These are phyloP conservation scores for Dromaius novaehollandiae DNA, from an alignment of 2,113 vertebrate species.

Conservation along the genomic window DNA sequence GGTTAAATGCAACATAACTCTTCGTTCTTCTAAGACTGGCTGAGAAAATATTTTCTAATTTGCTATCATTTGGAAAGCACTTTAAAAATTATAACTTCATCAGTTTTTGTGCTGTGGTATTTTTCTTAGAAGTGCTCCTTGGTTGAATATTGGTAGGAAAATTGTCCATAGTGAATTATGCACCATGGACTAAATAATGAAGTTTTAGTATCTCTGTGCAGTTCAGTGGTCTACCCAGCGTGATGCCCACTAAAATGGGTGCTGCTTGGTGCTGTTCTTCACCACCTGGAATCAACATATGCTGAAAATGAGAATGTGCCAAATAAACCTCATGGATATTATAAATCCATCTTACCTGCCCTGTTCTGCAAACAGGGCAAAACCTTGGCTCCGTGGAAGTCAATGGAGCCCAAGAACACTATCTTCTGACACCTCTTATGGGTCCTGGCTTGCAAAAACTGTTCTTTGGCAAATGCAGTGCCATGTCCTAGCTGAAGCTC, in stretches of 20 bases:
- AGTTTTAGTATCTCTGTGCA: background rate
- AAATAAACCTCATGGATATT: background rate
- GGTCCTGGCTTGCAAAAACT: background rate
- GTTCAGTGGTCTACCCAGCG: background rate
- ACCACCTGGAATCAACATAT: background rate
- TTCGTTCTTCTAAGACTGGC: background rate
- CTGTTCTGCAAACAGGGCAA: background rate
- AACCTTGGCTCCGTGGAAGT: background rate
- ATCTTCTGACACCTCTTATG: background rate
- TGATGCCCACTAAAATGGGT: background rate
- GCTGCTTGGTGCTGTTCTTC: background rate
- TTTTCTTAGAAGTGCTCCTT: background rate
- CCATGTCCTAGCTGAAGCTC: background rate
- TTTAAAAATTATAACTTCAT: background rate
- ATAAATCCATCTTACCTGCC: background rate
- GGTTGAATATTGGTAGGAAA: background rate
- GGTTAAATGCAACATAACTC: background rate
- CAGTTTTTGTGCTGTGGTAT: background rate
- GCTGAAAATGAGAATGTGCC: background rate
- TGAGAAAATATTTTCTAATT: background rate
- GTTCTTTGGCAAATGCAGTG: background rate
- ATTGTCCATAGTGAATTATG: background rate
- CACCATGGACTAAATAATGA: accelerated
- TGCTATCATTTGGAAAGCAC: background rate
- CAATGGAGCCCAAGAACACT: background rate